Evolutionary conservation across 2,797 vertebrate genomes (phyloP).

Genomic region (Jordanella pulchra): DNA sequence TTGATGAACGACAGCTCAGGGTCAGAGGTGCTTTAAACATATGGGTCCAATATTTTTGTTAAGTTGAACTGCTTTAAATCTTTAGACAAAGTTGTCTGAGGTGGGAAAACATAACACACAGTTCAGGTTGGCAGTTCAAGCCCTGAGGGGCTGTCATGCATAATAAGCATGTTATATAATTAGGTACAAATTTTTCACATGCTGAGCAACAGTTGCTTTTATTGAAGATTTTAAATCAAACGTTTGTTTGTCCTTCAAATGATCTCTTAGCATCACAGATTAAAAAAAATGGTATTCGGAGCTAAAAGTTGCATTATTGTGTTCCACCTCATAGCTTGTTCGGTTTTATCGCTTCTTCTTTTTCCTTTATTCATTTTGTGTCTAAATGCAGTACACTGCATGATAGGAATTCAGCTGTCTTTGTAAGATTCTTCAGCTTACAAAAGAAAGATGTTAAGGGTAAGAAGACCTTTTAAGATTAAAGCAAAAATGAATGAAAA

Average conservation of each 20-base stretch:
- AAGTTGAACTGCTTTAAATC: neutral
- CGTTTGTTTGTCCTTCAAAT: neutral
- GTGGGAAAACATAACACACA: neutral
- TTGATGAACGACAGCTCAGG: neutral
- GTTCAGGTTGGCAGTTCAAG: neutral
- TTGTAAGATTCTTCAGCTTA: too few species aligned
- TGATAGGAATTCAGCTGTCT: neutral
- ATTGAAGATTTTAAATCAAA: neutral
- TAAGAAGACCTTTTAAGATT: neutral
- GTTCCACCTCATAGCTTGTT: neutral
- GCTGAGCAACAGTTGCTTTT: conserved; percentile 1
- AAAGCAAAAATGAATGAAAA: neutral
- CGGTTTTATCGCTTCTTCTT: neutral
- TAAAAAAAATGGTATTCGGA: neutral
- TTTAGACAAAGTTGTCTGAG: too few species aligned
- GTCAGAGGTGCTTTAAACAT: neutral
- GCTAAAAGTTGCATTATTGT: neutral
- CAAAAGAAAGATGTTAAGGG: neutral
- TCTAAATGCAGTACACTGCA: neutral
- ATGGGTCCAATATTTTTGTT: neutral
- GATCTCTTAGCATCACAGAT: too few species aligned
- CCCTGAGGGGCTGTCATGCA: neutral
- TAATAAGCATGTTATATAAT: conserved; percentile 13
- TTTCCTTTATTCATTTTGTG: neutral
- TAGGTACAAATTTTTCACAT: neutral